Evolutionary conservation across 2,888 invertebrate species (phyloP).

Genomic region (Carabus problematicus): DNA sequence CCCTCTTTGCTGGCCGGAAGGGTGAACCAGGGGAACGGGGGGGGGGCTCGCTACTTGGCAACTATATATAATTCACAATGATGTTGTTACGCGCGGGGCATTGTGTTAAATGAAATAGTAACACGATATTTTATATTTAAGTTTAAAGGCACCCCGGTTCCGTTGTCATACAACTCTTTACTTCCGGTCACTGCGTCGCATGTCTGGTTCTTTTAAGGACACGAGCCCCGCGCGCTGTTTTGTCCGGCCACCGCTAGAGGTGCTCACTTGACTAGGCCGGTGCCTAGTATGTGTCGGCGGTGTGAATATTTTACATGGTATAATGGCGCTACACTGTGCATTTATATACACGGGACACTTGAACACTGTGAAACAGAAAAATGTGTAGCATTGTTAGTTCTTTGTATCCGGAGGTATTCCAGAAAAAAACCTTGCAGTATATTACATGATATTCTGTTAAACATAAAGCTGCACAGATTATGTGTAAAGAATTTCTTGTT

Average conservation of each 20-base stretch:
- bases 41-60: background rate
- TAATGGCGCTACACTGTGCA: conserved; percentile 4
- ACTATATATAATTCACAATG: conserved; percentile 3
- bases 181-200: conserved; percentile 25
- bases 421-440: too few relatives aligned
- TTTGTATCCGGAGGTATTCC: too few relatives aligned
- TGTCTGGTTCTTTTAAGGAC: conserved; percentile 13
- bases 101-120: conserved; percentile 33
- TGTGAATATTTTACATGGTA: conserved; percentile 23
- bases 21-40: background rate
- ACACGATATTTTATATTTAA: conserved; percentile 35
- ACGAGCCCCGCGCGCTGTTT: conserved; percentile 1
- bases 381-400: too few relatives aligned
- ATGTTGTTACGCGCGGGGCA: conserved; percentile 8
- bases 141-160: conserved; percentile 10
- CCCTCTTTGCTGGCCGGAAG: background rate
- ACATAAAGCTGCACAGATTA: too few relatives aligned
- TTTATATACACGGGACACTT: background rate
- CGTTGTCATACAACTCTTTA: conserved; percentile 8
- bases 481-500: too few relatives aligned
- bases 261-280: conserved; percentile 3
- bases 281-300: background rate
- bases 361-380: background rate
- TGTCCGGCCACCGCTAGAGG: conserved; percentile 17
- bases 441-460: too few relatives aligned